phyloP scores from a whole-genome alignment of 2,113 vertebrate genomes.

The Pica pica region DNA sequence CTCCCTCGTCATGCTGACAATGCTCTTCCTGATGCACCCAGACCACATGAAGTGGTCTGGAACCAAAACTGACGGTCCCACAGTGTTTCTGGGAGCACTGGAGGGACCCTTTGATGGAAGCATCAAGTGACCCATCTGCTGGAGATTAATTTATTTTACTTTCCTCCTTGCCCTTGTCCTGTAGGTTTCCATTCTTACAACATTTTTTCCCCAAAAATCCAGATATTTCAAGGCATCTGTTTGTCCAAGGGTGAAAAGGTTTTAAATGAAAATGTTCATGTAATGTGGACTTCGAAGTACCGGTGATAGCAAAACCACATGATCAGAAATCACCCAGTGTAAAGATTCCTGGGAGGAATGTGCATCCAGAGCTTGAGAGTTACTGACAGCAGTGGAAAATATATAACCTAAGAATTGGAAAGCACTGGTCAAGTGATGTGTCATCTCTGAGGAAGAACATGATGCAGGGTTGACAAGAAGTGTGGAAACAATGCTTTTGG shows the following conservation, averaged over 20 bases:
- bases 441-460: neutral
- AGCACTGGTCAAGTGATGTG: neutral
- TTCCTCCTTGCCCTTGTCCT: neutral
- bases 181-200: neutral
- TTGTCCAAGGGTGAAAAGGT: neutral
- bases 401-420: neutral
- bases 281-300: neutral
- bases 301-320: neutral
- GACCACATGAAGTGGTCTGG: neutral
- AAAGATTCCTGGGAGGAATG: neutral
- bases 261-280: neutral
- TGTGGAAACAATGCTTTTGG: neutral
- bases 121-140: neutral
- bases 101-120: neutral
- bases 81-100: accelerated
- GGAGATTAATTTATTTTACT: neutral
- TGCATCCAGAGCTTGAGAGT: neutral
- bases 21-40: neutral
- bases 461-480: neutral
- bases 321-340: neutral
- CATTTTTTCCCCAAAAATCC: neutral
- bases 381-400: neutral
- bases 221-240: neutral
- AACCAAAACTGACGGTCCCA: neutral
- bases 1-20: neutral